Percentiles rank a stretch among this genome's conserved stretches.
Evolutionary conservation across 2,888 invertebrate species (phyloP).

Genomic region (Sphecodes monilicornis): DNA sequence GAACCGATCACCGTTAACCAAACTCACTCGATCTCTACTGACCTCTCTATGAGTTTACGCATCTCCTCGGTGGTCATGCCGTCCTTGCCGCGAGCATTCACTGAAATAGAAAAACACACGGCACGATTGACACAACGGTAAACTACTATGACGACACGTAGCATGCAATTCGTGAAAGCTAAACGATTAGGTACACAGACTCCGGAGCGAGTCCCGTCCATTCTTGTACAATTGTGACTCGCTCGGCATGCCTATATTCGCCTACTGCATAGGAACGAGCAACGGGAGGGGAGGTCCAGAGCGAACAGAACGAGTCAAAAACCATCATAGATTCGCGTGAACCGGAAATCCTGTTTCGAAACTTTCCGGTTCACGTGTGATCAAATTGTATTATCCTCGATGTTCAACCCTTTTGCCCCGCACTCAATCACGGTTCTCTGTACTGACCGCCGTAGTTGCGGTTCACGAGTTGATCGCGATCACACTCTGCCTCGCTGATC

Average conservation of each 20-base stretch:
- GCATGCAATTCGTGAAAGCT: constrained; percentile 77
- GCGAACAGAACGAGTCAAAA: constrained; percentile 4
- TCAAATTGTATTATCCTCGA: background rate
- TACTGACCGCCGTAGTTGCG: constrained; percentile 94
- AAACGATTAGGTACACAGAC: constrained; percentile 69
- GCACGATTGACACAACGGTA: constrained; percentile 86
- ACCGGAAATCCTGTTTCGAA: background rate
- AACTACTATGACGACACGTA: constrained; percentile 83
- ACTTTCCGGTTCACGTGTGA: background rate
- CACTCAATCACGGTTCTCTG: constrained; percentile 56
- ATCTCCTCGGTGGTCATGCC: constrained; percentile 98
- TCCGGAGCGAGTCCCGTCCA: constrained; percentile 68
- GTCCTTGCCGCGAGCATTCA: constrained; percentile 92
- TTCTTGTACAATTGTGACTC: constrained; percentile 64
- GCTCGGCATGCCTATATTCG: constrained; percentile 70
- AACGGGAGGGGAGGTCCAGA: constrained; percentile 48
- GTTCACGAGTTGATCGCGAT: constrained; percentile 91
- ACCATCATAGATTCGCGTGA: background rate
- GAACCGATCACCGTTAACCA: constrained; percentile 67
- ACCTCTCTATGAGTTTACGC: constrained; percentile 99
- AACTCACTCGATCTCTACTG: constrained; percentile 86
- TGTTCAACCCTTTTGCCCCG: constrained; percentile 36
- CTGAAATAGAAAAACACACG: constrained; percentile 87
- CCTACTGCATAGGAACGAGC: constrained; percentile 67
- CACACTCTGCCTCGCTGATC: constrained; percentile 97